These are phyloP conservation scores for Hyppa rectilinea DNA, from an alignment of 2,888 invertebrate genomes.

Conservation along the genomic window DNA sequence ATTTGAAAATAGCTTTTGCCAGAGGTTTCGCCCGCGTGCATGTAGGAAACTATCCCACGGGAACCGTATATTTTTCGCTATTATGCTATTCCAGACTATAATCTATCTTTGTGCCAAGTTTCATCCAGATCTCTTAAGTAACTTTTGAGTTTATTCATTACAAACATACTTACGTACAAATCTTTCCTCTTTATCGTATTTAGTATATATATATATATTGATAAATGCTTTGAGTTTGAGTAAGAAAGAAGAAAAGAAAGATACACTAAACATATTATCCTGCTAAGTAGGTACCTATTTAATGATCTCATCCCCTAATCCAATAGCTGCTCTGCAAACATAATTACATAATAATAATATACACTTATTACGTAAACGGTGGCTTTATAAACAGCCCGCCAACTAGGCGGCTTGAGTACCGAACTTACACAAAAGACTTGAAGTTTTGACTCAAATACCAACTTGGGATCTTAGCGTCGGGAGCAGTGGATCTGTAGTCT, in stretches of 20 bases:
- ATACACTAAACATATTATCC: neutral
- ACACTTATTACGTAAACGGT: conserved; percentile 37
- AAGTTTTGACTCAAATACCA: conserved; percentile 72
- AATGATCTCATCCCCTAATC: neutral
- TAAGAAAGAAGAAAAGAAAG: neutral
- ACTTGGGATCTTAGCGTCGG: conserved; percentile 74
- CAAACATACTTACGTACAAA: no score
- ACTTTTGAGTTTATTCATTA: no score
- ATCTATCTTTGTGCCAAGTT: neutral
- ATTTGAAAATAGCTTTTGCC: no score
- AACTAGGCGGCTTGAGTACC: conserved; percentile 66
- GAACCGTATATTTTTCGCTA: no score
- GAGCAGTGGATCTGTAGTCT: conserved; percentile 67
- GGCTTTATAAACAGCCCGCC: conserved; percentile 59
- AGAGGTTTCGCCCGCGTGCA: neutral
- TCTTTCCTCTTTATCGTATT: no score
- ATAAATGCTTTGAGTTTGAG: no score
- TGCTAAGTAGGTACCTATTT: neutral
- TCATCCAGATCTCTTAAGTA: no score
- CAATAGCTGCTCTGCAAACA: conserved; percentile 6
- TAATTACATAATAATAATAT: conserved; percentile 38
- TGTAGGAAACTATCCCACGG: neutral
- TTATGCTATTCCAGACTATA: no score
- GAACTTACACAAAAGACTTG: conserved; percentile 78
- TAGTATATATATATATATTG: no score